These are phyloP conservation scores for Caenorhabditis imperialis DNA, from an alignment of 2,888 invertebrate genomes.

Conservation along the genomic window DNA sequence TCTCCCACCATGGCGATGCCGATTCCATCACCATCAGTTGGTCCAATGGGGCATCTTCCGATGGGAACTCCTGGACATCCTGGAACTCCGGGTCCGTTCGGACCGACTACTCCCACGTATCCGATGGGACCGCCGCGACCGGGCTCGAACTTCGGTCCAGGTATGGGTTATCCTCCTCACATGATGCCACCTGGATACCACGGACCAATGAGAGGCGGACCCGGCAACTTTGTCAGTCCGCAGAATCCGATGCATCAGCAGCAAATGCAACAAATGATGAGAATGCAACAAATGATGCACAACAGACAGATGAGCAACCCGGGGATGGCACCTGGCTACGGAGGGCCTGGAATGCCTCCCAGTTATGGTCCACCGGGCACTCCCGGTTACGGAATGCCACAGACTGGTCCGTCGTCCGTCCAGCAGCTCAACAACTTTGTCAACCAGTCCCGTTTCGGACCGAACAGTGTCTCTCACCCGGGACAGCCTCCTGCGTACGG, in stretches of 20 bases:
- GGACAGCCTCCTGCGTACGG: conserved; percentile 31
- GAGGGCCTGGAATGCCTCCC: conserved; percentile 23
- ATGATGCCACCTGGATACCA: conserved; percentile 26
- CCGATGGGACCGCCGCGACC: conserved; percentile 28
- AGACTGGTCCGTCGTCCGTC: conserved; percentile 36
- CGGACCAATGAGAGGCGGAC: conserved; percentile 9
- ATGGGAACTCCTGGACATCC: conserved; percentile 27
- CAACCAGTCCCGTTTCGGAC: conserved; percentile 52
- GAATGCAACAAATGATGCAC: conserved; percentile 26
- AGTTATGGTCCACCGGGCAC: background rate
- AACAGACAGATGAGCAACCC: conserved; percentile 27
- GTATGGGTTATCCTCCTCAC: conserved; percentile 15
- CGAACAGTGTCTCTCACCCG: background rate
- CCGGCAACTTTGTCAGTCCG: background rate
- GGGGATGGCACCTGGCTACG: conserved; percentile 27
- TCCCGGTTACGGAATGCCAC: conserved; percentile 10
- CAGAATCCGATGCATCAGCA: conserved; percentile 10
- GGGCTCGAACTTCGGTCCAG: conserved; percentile 23
- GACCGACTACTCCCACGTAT: conserved; percentile 39
- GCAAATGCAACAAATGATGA: conserved; percentile 24
- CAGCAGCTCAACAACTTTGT: conserved; percentile 59
- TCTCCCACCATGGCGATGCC: conserved; percentile 21
- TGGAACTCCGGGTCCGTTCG: conserved; percentile 19
- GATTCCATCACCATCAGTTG: conserved; percentile 21
- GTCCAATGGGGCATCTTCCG: conserved; percentile 24